phyloP scores from a whole-genome alignment of 2,797 vertebrate genomes.

The Malurus splendens region DNA sequence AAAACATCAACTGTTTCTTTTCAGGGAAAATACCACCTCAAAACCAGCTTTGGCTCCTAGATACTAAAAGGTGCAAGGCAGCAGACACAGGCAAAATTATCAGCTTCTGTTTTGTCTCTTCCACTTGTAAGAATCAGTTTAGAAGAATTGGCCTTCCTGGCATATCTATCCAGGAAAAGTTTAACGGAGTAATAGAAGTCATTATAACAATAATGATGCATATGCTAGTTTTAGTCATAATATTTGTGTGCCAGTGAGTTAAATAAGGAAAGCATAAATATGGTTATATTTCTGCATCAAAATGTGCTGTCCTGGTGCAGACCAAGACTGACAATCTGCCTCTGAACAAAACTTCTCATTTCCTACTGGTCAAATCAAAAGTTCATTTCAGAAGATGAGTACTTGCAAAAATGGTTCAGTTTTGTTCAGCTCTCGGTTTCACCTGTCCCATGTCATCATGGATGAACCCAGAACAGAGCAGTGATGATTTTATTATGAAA shows the following conservation, averaged over 20 bases:
- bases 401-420: background rate
- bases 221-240: background rate
- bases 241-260: background rate
- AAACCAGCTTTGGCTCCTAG: background rate
- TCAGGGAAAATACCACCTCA: background rate
- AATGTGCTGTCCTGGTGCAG: accelerated
- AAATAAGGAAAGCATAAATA: background rate
- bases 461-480: background rate
- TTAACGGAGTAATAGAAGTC: background rate
- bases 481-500: background rate
- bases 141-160: background rate
- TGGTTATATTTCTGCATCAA: background rate
- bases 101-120: background rate
- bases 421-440: background rate
- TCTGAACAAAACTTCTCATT: background rate
- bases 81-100: background rate
- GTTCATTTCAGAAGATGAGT: background rate
- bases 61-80: background rate
- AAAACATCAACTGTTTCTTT: background rate
- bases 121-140: background rate
- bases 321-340: background rate
- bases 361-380: background rate
- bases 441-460: background rate
- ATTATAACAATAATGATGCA: background rate
- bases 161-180: background rate